Evolutionary conservation across 2,888 invertebrate species (phyloP).

Genomic region (Parnassius orleans): DNA sequence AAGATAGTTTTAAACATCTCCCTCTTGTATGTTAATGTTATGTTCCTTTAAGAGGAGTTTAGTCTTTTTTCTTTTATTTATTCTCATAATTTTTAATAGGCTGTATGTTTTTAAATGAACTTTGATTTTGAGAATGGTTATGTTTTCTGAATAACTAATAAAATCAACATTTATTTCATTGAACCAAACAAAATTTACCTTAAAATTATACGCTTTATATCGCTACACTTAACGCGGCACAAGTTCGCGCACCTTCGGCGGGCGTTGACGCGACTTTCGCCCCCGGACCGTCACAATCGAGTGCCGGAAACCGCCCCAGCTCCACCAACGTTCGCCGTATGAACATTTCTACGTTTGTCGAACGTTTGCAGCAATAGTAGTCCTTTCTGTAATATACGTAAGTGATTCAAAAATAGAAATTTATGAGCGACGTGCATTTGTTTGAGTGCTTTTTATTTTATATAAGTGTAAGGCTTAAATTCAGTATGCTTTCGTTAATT

Average conservation of each 20-base stretch:
- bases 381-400: slow-evolving; percentile 17
- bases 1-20: no score
- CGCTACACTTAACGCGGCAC: slow-evolving; percentile 35
- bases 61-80: no score
- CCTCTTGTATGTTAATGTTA: no score
- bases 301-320: slow-evolving; percentile 47
- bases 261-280: slow-evolving; percentile 48
- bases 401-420: slow-evolving; percentile 24
- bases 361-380: slow-evolving; percentile 11
- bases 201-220: slow-evolving; percentile 13
- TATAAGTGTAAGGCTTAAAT: slow-evolving; percentile 3
- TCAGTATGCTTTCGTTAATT: no score
- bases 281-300: slow-evolving; percentile 45
- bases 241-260: slow-evolving; percentile 33
- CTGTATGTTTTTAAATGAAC: no score
- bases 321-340: slow-evolving; percentile 31
- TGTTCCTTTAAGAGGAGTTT: no score
- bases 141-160: no score
- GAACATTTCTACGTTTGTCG: slow-evolving; percentile 24
- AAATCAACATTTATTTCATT: no score
- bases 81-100: no score
- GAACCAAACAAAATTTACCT: slow-evolving; percentile 17
- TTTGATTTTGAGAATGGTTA: no score
- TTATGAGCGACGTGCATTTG: slow-evolving; percentile 16
- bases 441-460: slow-evolving; percentile 14